These are phyloP conservation scores for Melierax canorus DNA, from an alignment of 2,113 vertebrate genomes.

Conservation along the genomic window DNA sequence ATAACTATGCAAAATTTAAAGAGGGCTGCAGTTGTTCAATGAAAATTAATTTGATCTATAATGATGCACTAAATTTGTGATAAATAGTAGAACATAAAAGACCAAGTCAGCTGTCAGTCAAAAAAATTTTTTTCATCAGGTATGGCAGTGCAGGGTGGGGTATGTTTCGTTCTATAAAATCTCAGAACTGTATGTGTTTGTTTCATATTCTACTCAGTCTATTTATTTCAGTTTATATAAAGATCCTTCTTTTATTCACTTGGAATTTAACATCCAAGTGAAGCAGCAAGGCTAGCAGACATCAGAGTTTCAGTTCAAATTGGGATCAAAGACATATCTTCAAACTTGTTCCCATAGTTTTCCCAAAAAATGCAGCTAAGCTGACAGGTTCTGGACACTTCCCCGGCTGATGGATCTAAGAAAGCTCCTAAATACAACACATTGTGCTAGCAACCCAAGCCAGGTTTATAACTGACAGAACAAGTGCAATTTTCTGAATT, in stretches of 20 bases:
- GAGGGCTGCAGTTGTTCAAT: conserved; percentile 13
- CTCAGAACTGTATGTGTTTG: not conserved
- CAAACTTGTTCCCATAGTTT: not conserved
- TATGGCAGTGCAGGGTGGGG: not conserved
- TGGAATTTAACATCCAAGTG: not conserved
- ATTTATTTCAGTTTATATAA: not conserved
- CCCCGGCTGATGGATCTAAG: not conserved
- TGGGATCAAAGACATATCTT: not conserved
- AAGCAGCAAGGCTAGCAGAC: not conserved
- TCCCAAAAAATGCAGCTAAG: not conserved
- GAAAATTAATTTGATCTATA: conserved; percentile 10
- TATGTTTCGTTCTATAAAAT: not conserved
- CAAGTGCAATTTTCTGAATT: not conserved
- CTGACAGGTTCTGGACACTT: not conserved
- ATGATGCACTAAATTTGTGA: conserved; percentile 8
- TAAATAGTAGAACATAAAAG: not conserved
- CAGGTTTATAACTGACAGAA: conserved; percentile 5
- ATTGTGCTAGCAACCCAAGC: not conserved
- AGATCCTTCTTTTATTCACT: not conserved
- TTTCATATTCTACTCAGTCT: not conserved
- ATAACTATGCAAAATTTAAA: conserved; percentile 24
- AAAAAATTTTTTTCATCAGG: not conserved
- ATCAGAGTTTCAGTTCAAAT: not conserved
- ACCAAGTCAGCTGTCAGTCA: not conserved
- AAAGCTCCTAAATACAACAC: not conserved